phyloP scores from a whole-genome alignment of 2,797 vertebrate species.

The Cossypha heuglini region DNA sequence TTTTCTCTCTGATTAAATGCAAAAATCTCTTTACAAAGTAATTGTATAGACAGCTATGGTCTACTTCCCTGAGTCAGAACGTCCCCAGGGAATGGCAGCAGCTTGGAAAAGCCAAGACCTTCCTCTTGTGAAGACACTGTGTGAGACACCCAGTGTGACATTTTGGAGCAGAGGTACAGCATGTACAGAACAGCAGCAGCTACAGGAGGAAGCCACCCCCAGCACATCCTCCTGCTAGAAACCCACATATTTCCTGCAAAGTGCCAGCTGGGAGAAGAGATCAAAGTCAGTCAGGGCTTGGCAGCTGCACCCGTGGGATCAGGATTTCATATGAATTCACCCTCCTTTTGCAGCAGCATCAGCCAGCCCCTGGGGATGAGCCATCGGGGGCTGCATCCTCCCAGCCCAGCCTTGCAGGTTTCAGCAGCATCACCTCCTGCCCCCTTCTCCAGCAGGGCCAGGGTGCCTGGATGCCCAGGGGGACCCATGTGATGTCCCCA shows the following conservation, averaged over 20 bases:
- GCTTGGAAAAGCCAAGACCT: background rate
- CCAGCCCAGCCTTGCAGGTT: background rate
- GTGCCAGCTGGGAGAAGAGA: background rate
- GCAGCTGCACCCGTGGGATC: background rate
- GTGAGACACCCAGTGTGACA: background rate
- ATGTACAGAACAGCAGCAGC: background rate
- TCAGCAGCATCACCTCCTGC: background rate
- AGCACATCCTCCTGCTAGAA: background rate
- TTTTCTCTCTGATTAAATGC: slow-evolving; percentile 10
- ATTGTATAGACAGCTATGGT: background rate
- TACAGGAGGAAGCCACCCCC: background rate
- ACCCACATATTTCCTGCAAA: slow-evolving; percentile 10
- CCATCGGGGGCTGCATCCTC: background rate
- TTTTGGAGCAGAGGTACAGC: background rate
- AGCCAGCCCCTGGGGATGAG: background rate
- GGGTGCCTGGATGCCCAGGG: rapidly evolving
- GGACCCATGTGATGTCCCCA: rapidly evolving
- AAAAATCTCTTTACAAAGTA: background rate
- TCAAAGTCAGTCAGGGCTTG: background rate
- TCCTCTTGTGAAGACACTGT: background rate
- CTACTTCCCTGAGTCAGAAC: background rate
- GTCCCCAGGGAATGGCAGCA: background rate
- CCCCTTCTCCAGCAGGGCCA: background rate
- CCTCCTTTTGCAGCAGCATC: background rate
- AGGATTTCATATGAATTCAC: rapidly evolving